Evolutionary conservation across 2,797 vertebrate species (phyloP).

Genomic region (Adelosebastes latens): DNA sequence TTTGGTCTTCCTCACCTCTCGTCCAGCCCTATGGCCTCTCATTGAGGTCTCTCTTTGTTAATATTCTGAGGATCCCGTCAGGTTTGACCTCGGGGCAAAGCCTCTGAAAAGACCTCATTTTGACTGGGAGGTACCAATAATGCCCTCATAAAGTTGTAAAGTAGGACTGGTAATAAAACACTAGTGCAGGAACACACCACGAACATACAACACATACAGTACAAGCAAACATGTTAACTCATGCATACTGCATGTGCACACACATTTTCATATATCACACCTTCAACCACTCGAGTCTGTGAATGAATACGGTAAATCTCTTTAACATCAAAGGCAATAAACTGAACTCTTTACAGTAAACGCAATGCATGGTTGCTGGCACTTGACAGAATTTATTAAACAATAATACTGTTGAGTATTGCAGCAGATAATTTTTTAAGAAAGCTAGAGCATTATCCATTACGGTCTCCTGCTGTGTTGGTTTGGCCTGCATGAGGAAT

Average conservation of each 20-base stretch:
- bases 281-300: neutral
- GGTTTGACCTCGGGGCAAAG: conserved; percentile 49
- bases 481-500: conserved; percentile 13
- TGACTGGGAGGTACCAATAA: conserved; percentile 61
- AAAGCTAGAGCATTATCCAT: conserved; percentile 27
- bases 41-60: conserved; percentile 40
- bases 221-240: neutral
- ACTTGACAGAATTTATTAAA: conserved; percentile 41
- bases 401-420: conserved; percentile 27
- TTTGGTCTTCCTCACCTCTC: conserved; percentile 39
- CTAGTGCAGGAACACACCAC: neutral
- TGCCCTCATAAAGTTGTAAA: conserved; percentile 52
- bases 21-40: conserved; percentile 19
- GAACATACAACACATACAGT: neutral
- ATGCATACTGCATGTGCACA: neutral
- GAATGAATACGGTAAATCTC: conserved; percentile 27
- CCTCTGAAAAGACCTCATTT: conserved; percentile 65
- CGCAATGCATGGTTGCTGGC: conserved; percentile 4
- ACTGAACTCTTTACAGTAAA: conserved; percentile 35
- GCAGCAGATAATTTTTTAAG: conserved; percentile 23
- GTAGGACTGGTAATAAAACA: conserved; percentile 29
- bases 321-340: conserved; percentile 25
- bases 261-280: neutral
- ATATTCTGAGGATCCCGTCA: conserved; percentile 61
- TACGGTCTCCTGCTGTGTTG: conserved; percentile 15